A percentile compares a stretch with the other conserved stretches of the same genome.
Evolutionary conservation across 2,797 vertebrate genomes (phyloP).

Genomic region (Aldrovandia affinis): DNA sequence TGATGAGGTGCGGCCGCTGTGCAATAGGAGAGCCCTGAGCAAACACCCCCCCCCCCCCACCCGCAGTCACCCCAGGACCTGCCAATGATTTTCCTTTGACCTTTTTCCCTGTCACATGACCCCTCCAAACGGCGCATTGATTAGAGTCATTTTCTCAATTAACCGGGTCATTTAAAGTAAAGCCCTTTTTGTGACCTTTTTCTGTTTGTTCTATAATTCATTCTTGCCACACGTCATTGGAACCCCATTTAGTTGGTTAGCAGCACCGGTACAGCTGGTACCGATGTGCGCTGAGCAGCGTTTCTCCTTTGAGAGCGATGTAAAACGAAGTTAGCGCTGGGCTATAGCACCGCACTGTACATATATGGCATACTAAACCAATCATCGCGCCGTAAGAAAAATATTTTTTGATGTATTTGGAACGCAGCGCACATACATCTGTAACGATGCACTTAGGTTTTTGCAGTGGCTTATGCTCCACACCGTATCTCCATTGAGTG

Average conservation of each 20-base stretch:
- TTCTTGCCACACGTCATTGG: not conserved
- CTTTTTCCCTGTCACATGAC: conserved; percentile 7
- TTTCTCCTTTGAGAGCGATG: not conserved
- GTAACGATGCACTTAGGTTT: not conserved
- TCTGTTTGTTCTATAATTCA: conserved; percentile 20
- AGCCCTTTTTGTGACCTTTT: conserved; percentile 3
- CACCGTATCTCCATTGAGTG: too few species aligned
- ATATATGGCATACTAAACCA: not conserved
- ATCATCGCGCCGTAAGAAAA: not conserved
- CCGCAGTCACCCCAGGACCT: not conserved
- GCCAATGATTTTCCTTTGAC: conserved; percentile 20
- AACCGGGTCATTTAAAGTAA: conserved; percentile 6
- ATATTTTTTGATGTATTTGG: not conserved
- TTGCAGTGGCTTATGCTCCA: not conserved
- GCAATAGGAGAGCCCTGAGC: not conserved
- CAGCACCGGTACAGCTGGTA: not conserved
- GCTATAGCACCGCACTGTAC: not conserved
- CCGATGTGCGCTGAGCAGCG: not conserved
- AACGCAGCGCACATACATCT: not conserved
- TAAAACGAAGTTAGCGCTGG: not conserved
- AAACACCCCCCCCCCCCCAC: not conserved
- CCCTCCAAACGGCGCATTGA: not conserved
- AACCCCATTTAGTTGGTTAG: not conserved
- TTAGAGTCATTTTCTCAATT: conserved; percentile 11
- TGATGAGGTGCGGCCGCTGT: conserved; percentile 1